Evolutionary conservation across 1,140 invertebrate species (phyloP), one percentile per base, ranked within the genome.

Genomic region (Archivesica marissinica): DNA sequence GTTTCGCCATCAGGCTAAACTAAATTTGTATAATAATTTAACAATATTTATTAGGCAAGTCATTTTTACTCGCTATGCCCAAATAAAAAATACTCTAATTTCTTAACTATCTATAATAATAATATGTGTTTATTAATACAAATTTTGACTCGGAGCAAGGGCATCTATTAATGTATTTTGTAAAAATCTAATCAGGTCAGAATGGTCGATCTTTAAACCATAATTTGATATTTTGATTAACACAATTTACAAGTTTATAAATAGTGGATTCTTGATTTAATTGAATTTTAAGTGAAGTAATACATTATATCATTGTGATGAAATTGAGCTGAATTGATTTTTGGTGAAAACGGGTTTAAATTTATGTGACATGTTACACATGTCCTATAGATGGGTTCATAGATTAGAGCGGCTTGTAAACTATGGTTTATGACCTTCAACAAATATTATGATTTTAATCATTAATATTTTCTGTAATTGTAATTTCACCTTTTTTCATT

Each of bases 311-410:
- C 2, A 6, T 30, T 28, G 2, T 25, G 25, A 59, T 2, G 54
- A 17, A 64, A 64, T 35, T 13, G 38, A 64, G n/a, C 15, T n/a
- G 15, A 35, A 64, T 28, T 64, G 13, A 25, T 28, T 64, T 35
- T 35, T 17, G 23, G 15, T 28, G 7, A 35, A 64, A 59, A 28
- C 28, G 28, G 2, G 28, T 59, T 17, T 20, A 13, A 59, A 64
- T 64, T 64, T 64, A 64, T 64, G 59, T 64, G 59, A 64, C 59
- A 64, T 6, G 59, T 33, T 64, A 64, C 33, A 64, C 59, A 64
- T 64, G 15, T 17, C n/a, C n/a, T n/a, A n/a, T n/a, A n/a, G n/a
- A n/a, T n/a, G n/a, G n/a, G n/a, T n/a, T n/a, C n/a, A n/a, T n/a
- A n/a, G n/a, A n/a, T n/a, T n/a, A n/a, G n/a, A n/a, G n/a, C n/a